These are phyloP conservation scores for Corbicula japonica DNA, from an alignment of 2,888 invertebrate species.

Conservation along the genomic window DNA sequence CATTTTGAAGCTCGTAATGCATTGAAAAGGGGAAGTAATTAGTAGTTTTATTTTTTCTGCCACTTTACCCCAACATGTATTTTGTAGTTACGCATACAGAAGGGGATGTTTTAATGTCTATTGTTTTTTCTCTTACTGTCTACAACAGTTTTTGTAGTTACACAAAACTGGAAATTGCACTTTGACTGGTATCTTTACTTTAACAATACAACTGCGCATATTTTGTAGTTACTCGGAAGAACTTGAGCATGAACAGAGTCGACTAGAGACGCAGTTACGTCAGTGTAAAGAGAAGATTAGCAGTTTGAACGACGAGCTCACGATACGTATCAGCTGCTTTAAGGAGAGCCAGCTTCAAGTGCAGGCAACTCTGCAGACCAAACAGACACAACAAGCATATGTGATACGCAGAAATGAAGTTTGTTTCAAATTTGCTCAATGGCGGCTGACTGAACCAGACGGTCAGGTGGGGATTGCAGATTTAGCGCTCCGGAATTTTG, in stretches of 20 bases:
- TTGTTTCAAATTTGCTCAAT: conserved; percentile 99
- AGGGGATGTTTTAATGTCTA: too few relatives aligned
- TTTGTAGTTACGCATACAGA: too few relatives aligned
- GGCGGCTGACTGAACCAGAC: conserved; percentile 98
- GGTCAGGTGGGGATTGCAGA: conserved; percentile 99
- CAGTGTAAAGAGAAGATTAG: conserved; percentile 96
- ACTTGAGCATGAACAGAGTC: conserved; percentile 90
- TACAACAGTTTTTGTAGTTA: too few relatives aligned
- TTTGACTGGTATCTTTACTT: too few relatives aligned
- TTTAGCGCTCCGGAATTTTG: conserved; percentile 96
- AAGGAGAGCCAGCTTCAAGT: conserved; percentile 86
- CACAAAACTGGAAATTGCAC: too few relatives aligned
- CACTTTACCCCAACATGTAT: too few relatives aligned
- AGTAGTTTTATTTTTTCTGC: too few relatives aligned
- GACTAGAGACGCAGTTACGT: conserved; percentile 90
- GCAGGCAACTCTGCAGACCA: conserved; percentile 63
- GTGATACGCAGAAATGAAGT: conserved; percentile 95
- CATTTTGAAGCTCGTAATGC: too few relatives aligned
- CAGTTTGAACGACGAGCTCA: conserved; percentile 96
- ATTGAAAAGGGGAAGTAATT: too few relatives aligned
- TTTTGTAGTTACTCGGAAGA: conserved; percentile 45
- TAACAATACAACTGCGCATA: too few relatives aligned
- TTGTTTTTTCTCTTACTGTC: too few relatives aligned
- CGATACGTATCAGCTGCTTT: conserved; percentile 93
- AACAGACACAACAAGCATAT: conserved; percentile 75